phyloP scores from a whole-genome alignment of 2,888 invertebrate species.

The Hypselothyrea guttata region DNA sequence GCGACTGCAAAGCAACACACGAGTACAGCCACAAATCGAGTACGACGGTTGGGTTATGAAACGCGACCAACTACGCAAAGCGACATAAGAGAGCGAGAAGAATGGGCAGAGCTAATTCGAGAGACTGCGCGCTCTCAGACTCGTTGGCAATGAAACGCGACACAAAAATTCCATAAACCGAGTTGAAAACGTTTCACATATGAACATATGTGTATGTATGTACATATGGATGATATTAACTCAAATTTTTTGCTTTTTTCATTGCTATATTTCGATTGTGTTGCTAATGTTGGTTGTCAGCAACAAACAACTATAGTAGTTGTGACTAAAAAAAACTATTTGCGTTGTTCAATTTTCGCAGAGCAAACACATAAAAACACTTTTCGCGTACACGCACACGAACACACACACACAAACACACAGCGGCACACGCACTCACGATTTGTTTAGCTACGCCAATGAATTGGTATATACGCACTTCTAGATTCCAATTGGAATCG shows the following conservation, averaged over 20 bases:
- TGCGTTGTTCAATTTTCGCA: slow-evolving; percentile 17
- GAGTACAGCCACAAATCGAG: slow-evolving; percentile 47
- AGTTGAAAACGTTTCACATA: slow-evolving; percentile 45
- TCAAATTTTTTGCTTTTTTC: slow-evolving; percentile 13
- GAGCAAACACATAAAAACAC: slow-evolving; percentile 7
- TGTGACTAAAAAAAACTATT: slow-evolving; percentile 11
- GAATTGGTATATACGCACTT: slow-evolving; percentile 51
- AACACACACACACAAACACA: slow-evolving; percentile 37
- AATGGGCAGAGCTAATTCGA: slow-evolving; percentile 4
- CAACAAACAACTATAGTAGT: not conserved
- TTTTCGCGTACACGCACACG: slow-evolving; percentile 29
- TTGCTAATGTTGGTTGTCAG: not conserved
- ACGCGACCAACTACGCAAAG: slow-evolving; percentile 62
- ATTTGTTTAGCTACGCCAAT: slow-evolving; percentile 58
- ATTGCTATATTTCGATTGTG: not conserved
- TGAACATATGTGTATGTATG: too few relatives aligned
- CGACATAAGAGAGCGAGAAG: slow-evolving; percentile 39
- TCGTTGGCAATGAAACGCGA: slow-evolving; percentile 59
- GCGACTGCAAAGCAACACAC: slow-evolving; percentile 28
- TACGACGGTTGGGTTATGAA: slow-evolving; percentile 68
- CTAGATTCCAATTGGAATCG: slow-evolving; percentile 10
- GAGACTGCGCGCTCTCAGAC: slow-evolving; percentile 36
- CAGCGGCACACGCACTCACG: slow-evolving; percentile 48
- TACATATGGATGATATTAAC: too few relatives aligned
- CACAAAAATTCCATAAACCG: slow-evolving; percentile 74